phyloP scores from a whole-genome alignment of 2,113 vertebrate species.

The Ploceus nigricollis region DNA sequence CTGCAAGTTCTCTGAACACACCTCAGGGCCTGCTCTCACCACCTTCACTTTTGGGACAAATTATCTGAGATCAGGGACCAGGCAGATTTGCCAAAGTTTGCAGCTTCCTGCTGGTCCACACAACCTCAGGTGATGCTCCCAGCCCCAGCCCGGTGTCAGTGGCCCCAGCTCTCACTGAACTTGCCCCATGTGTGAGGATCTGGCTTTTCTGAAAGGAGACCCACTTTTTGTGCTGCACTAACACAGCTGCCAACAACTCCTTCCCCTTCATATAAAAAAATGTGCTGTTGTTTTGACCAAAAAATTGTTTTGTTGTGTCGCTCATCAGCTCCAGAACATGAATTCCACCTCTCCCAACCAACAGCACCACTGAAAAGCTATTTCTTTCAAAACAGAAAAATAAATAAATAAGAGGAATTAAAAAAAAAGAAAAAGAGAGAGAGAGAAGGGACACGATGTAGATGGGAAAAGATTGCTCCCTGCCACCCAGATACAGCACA shows the following conservation, averaged over 20 bases:
- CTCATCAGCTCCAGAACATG: not conserved
- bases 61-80: not conserved
- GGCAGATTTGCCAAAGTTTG: not conserved
- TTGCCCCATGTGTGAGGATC: not conserved
- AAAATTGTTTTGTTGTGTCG: not conserved
- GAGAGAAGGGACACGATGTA: not conserved
- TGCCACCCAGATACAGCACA: not conserved
- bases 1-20: not conserved
- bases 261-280: not conserved
- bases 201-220: not conserved
- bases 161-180: not conserved
- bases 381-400: not conserved
- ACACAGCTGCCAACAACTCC: not conserved
- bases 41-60: not conserved
- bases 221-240: not conserved
- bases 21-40: not conserved
- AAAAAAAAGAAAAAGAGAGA: rapidly evolving
- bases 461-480: not conserved
- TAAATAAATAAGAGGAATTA: not conserved
- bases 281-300: not conserved
- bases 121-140: not conserved
- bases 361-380: not conserved
- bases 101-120: not conserved
- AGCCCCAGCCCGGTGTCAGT: not conserved
- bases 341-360: not conserved